Conservation (phyloP, 2,113 vertebrate genomes). For the Heliornis fulica region DNA sequence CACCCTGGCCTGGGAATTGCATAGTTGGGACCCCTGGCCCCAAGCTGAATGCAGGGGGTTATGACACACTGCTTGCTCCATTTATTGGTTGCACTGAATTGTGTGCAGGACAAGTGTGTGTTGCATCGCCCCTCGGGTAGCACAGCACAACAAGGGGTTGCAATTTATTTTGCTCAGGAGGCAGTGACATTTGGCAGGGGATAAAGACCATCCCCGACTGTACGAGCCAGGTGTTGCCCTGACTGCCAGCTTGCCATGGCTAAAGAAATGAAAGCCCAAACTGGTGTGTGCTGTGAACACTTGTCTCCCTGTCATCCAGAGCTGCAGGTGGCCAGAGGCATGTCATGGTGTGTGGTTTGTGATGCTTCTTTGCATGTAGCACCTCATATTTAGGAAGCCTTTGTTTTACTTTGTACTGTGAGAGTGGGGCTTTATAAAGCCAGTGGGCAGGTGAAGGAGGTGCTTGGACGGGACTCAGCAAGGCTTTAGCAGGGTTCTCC, state of each 20-base stretch:
- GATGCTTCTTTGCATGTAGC: background rate
- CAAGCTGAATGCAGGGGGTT: background rate
- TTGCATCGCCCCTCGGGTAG: background rate
- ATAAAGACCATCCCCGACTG: background rate
- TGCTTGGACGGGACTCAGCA: background rate
- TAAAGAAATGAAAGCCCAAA: background rate
- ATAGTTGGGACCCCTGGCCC: background rate
- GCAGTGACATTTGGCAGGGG: background rate
- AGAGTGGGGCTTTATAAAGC: background rate
- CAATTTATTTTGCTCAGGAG: background rate
- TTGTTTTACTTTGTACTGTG: background rate
- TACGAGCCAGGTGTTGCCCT: background rate
- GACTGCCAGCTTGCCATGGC: background rate
- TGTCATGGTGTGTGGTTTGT: background rate
- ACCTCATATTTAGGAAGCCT: background rate
- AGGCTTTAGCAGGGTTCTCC: background rate
- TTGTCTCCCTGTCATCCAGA: background rate
- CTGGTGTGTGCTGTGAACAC: background rate
- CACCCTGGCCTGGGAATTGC: background rate
- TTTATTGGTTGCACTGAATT: background rate
- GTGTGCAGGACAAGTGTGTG: background rate
- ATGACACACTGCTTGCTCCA: background rate
- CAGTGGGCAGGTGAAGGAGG: background rate
- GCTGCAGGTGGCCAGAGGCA: background rate
- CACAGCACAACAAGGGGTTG: rapidly evolving